These are phyloP conservation scores for Pollenia angustigena DNA, from an alignment of 2,888 invertebrate species.

Conservation along the genomic window DNA sequence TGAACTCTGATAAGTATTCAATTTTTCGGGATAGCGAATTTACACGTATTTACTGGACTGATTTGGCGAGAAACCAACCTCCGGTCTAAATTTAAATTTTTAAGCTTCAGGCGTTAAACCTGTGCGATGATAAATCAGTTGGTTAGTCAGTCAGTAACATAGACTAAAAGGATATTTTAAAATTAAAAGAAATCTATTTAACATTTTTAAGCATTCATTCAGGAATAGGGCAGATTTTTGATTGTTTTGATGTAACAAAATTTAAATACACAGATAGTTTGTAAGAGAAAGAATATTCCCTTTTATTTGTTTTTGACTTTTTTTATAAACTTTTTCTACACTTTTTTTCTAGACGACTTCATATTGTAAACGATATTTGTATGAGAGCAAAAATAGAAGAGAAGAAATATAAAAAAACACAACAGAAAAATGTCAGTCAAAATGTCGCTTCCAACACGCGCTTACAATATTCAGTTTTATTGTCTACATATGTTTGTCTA, in stretches of 20 bases:
- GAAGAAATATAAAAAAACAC: neutral
- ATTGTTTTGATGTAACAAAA: conserved; percentile 24
- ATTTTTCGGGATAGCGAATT: too few species aligned
- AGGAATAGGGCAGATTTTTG: conserved; percentile 37
- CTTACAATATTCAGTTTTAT: conserved; percentile 75
- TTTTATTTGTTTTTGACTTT: conserved; percentile 40
- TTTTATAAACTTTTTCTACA: neutral
- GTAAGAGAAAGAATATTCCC: conserved; percentile 30
- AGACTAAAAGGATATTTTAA: too few species aligned
- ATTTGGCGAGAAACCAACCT: too few species aligned
- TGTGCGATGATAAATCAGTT: too few species aligned
- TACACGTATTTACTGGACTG: too few species aligned
- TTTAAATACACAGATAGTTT: conserved; percentile 25
- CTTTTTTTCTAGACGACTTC: conserved; percentile 33
- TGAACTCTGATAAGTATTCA: too few species aligned
- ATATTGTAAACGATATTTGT: conserved; percentile 80
- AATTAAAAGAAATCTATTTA: neutral
- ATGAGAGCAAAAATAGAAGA: conserved; percentile 71
- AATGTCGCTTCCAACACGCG: conserved; percentile 83
- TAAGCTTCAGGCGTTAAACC: too few species aligned
- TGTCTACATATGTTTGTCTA: conserved; percentile 72
- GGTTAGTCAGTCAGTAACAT: too few species aligned
- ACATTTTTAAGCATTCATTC: neutral
- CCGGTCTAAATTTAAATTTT: too few species aligned
- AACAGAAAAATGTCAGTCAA: conserved; percentile 83